Percentiles rank a stretch among this genome's conserved stretches.
Evolutionary conservation across 2,113 vertebrate genomes (phyloP).

Genomic region (Calyptommatus sinebrachiatus): DNA sequence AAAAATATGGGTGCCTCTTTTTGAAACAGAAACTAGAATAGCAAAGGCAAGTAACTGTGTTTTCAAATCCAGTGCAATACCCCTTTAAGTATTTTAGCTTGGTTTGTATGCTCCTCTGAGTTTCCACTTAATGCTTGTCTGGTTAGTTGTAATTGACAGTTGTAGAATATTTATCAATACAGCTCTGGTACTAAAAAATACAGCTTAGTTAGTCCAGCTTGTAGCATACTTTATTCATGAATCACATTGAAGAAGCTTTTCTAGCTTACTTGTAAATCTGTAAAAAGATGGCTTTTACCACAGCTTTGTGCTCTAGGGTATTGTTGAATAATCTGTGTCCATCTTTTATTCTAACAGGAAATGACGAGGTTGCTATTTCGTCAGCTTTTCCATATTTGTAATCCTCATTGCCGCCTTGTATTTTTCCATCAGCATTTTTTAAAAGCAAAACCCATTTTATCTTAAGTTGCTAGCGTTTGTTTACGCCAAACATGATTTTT

Average conservation of each 20-base stretch:
- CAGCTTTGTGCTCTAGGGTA: neutral
- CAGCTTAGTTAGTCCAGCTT: slow-evolving; percentile 1
- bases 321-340: neutral
- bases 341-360: slow-evolving; percentile 17
- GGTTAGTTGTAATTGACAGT: slow-evolving; percentile 9
- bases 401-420: neutral
- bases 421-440: slow-evolving; percentile 4
- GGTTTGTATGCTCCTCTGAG: neutral
- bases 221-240: neutral
- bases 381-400: slow-evolving; percentile 22
- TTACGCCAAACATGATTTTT: neutral
- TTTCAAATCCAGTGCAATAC: neutral
- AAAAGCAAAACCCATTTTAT: neutral
- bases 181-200: slow-evolving; percentile 20
- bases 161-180: slow-evolving; percentile 23
- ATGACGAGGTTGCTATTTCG: neutral
- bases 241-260: slow-evolving; percentile 9
- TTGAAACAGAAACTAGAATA: neutral
- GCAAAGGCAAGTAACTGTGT: neutral
- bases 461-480: neutral
- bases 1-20: neutral
- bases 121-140: slow-evolving; percentile 11
- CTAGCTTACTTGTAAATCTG: slow-evolving; percentile 21
- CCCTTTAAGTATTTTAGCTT: slow-evolving; percentile 1
- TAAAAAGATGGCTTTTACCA: neutral